These are phyloP conservation scores for Epinephelus fuscoguttatus DNA, from an alignment of 2,113 vertebrate genomes.

Conservation along the genomic window DNA sequence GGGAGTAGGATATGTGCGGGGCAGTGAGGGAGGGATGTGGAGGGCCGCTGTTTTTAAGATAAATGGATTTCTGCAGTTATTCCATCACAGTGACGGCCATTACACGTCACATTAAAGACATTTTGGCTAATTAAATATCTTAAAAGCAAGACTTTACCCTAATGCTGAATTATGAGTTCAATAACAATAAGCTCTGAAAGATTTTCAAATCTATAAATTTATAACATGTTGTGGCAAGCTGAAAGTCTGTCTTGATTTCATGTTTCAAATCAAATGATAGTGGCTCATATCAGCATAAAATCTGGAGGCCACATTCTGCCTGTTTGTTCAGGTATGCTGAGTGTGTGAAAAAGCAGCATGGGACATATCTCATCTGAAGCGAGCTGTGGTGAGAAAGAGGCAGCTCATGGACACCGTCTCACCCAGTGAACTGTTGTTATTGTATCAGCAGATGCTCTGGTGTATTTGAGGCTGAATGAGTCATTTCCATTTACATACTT, in stretches of 20 bases:
- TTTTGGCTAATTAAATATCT: too few species aligned
- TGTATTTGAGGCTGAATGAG: constrained; percentile 13
- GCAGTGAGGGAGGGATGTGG: too few species aligned
- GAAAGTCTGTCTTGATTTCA: not conserved
- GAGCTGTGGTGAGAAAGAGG: not conserved
- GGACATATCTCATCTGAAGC: not conserved
- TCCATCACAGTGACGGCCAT: too few species aligned
- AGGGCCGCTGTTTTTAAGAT: too few species aligned
- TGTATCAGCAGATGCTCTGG: constrained; percentile 19
- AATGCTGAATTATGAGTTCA: too few species aligned
- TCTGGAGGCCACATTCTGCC: not conserved
- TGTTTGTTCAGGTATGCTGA: not conserved
- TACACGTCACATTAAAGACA: too few species aligned
- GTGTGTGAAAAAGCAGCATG: not conserved
- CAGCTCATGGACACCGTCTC: not conserved
- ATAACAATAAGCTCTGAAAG: not conserved
- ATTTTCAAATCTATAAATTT: not conserved
- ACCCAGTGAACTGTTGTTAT: constrained; percentile 3
- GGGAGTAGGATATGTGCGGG: too few species aligned
- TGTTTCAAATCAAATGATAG: not conserved
- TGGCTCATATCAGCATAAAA: not conserved
- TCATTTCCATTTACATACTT: constrained; percentile 11
- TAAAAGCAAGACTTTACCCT: too few species aligned
- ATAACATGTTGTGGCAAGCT: not conserved
- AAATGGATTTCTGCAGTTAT: too few species aligned